Conservation (phyloP, 2,113 vertebrate species). For the Psilopsiagon aurifrons region DNA sequence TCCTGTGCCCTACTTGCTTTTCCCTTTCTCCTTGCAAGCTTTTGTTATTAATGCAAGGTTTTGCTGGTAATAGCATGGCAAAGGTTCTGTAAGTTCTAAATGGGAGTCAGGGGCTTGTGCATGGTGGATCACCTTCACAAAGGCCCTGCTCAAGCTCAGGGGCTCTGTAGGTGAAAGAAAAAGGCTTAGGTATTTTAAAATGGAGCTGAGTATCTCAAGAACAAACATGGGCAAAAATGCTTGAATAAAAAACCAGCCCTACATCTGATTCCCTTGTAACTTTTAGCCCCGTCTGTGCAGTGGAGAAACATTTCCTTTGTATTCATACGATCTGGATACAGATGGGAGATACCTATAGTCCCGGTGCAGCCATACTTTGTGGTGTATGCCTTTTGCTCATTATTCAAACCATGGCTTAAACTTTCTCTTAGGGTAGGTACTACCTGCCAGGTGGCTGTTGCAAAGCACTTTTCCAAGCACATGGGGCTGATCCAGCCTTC, state of each 20-base stretch:
- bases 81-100: neutral
- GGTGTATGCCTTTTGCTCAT: neutral
- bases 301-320: neutral
- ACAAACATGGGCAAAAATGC: neutral
- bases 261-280: neutral
- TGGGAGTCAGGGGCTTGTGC: neutral
- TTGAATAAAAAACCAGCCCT: neutral
- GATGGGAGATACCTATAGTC: neutral
- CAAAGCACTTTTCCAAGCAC: neutral
- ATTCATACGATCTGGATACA: neutral
- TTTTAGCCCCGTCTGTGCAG: neutral
- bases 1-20: neutral
- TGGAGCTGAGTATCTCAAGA: neutral
- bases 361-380: neutral
- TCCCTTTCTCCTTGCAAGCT: neutral
- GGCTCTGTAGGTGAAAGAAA: neutral
- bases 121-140: neutral
- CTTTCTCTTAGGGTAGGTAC: neutral
- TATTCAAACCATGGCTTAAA: neutral
- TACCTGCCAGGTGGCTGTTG: neutral
- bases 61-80: neutral
- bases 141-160: neutral
- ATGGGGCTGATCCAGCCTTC: neutral
- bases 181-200: neutral
- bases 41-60: neutral